Evolutionary conservation across 2,888 invertebrate species (phyloP), one percentile per base, ranked within the genome.

Genomic region (Agrilus mali): DNA sequence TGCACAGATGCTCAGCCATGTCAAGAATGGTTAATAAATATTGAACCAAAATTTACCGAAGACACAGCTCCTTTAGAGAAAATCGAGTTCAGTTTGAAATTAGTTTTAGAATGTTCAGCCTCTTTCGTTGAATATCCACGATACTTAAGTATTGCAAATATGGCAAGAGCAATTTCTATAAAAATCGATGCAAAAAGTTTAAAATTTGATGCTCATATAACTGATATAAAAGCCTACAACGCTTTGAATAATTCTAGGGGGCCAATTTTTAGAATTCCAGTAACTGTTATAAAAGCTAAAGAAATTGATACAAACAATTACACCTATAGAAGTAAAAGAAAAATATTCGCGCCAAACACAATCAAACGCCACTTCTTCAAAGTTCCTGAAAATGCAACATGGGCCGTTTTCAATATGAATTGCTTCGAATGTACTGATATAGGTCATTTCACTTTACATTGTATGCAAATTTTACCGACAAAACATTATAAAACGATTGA

Each of bases 221-320:
- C 93, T 8, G 85, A 83, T 50, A 74, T 97, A 47, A 75, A 80
- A 59, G 96, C 86, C 1, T 94, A 80, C 68, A 95, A 97, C 69
- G 79, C 84, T 4, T 69, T 70, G 12, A 81, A 83, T 61, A 70
- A 86, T 27, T 79, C 80, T 40, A 89, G 93, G 65, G 97, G 97
- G 1, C 84, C 92, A 1, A 74, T 97, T 49, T 93, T 96, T 69
- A 80, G 86, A 58, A 76, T 98, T 50, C 90, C 95, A 4, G 73
- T 97, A 35, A 94, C 95, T 0, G 82, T 95, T 49, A 75, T 95
- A 17, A 82, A 85, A 60, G 88, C 94, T 3, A 67, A 73, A 48
- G 58, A 74, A 47, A 57, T 77, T 35, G 59, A 65, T 1, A 51
- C 60, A 1, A 60, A 67, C 27, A 27, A 10, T 27, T 65, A 66